Base-by-base conservation (phyloP, 2,888 invertebrate species). In the Acholoe squamosa region DNA sequence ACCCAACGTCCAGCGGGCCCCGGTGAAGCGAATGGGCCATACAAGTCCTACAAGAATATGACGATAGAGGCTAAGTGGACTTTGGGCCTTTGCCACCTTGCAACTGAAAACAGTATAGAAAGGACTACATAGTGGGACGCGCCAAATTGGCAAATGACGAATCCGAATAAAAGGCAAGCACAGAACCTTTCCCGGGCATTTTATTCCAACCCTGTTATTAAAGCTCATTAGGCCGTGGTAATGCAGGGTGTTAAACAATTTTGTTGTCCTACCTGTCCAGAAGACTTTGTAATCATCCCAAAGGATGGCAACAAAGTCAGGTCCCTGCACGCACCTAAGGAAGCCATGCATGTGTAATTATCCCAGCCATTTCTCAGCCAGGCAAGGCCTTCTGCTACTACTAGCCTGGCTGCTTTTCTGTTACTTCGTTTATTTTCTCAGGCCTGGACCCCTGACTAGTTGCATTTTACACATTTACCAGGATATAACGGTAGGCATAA, bases 241-340 rank as follows among this genome's bases (percentile, higher is more conserved):
- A 71, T 71, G 12, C 71, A 25, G 71, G 71, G 71, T 71, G 71
- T 71, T 71, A 71, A 71, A 71, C 71, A 71, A 71, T 71, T 71
- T 71, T 71, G 71, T 71, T 71, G 71, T 71, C 71, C 25, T 0
- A 25, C 71, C 31, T 71, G 71, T 71, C 71, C 28, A n/a, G 19
- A 25, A 25, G 31, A 28, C 71, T 71, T 71, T 71, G 71, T 71
- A 71, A 71, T 71, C 28, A 71, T 71, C 28, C 25, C n/a, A 71
- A 71, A 71, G 71, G 31, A 71, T 71, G 71, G 71, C 71, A 71
- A 61, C 61, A 71, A 28, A 71, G 71, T 7, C 25, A 28, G 71
- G 71, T 7, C 28, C 31, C 31, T 71, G 43, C 43, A 71, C 31
- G 71, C 71, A 71, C 31, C 71, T 25, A 71, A 16, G 1, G 71